Conservation (phyloP, 2,888 invertebrate genomes). For the Sarcophaga carnaria region DNA sequence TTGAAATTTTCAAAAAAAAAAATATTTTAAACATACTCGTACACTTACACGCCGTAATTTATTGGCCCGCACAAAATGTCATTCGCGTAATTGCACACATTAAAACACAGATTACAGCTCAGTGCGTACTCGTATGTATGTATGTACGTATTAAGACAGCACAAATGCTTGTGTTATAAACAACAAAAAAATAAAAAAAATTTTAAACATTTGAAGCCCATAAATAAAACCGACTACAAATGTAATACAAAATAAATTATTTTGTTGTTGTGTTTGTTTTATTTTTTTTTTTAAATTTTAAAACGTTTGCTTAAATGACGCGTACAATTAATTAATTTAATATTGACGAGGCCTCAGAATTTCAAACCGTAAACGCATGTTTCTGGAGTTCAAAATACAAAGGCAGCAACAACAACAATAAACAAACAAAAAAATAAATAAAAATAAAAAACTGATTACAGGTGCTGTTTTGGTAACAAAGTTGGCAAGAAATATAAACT, state of each 20-base stretch:
- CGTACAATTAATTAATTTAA: constrained; percentile 53
- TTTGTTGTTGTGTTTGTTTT: neutral
- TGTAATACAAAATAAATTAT: neutral
- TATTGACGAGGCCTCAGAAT: constrained; percentile 19
- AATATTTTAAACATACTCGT: too few species aligned
- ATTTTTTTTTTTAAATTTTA: neutral
- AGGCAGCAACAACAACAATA: neutral
- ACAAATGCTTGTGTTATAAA: neutral
- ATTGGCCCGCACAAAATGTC: too few species aligned
- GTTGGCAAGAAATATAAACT: neutral
- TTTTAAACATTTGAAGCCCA: constrained; percentile 24
- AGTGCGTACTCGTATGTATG: neutral
- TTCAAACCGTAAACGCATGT: constrained; percentile 34
- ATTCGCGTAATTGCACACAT: too few species aligned
- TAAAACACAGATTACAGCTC: too few species aligned
- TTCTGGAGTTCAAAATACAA: constrained; percentile 17
- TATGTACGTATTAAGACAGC: neutral
- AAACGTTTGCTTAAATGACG: constrained; percentile 26
- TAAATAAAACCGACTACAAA: constrained; percentile 6
- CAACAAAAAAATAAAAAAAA: too few species aligned
- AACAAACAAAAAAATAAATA: neutral
- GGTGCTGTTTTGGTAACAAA: neutral
- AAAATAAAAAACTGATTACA: neutral
- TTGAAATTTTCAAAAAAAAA: too few species aligned
- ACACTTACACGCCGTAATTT: too few species aligned